Conservation (phyloP, 2,888 invertebrate genomes). For the Dryobotodes eremita region DNA sequence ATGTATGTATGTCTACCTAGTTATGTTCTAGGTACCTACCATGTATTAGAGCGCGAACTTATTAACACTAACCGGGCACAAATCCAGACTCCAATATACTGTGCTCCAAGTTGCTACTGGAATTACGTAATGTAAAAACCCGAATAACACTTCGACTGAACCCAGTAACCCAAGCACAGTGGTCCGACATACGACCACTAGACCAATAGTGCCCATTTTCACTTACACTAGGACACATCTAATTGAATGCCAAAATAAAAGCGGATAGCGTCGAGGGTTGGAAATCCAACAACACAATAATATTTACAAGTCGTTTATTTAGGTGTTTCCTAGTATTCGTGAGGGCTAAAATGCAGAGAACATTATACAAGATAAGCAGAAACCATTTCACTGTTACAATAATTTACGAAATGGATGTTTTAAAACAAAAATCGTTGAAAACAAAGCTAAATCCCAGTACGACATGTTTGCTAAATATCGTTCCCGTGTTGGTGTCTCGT, state of each 20-base stretch:
- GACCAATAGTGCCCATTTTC: neutral
- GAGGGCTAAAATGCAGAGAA: neutral
- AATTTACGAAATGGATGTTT: conserved; percentile 64
- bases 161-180: neutral
- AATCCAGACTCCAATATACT: no score
- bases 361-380: neutral
- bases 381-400: conserved; percentile 20
- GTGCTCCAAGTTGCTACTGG: neutral
- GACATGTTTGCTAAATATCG: conserved; percentile 74
- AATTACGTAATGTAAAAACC: neutral
- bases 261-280: neutral
- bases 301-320: neutral
- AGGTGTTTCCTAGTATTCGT: no score
- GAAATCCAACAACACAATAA: neutral
- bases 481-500: conserved; percentile 79
- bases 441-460: conserved; percentile 62
- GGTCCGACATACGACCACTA: neutral
- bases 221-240: neutral
- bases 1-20: no score
- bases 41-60: no score
- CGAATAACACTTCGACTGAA: neutral
- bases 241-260: neutral
- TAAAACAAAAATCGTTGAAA: conserved; percentile 68
- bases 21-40: no score
- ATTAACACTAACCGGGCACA: neutral